Evolutionary conservation across 2,888 invertebrate genomes (phyloP).

Genomic region (Congeria kusceri): DNA sequence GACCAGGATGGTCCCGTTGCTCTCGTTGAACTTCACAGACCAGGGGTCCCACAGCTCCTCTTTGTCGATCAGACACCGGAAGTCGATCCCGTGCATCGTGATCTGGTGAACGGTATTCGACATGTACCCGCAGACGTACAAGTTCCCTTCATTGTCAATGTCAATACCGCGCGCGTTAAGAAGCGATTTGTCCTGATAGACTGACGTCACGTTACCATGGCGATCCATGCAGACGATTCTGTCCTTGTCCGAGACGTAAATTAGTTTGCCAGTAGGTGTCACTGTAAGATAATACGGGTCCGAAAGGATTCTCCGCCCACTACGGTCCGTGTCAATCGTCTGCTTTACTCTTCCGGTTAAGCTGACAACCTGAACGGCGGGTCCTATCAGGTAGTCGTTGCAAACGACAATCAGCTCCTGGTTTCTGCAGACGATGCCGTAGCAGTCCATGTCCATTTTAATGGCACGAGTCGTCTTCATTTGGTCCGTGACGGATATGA

Average conservation of each 20-base stretch:
- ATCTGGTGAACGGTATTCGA: slow-evolving; percentile 60
- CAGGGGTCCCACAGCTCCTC: slow-evolving; percentile 62
- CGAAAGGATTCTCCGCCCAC: slow-evolving; percentile 51
- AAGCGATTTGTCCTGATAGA: slow-evolving; percentile 54
- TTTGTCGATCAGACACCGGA: slow-evolving; percentile 53
- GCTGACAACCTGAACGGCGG: slow-evolving; percentile 54
- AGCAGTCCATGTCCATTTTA: slow-evolving; percentile 63
- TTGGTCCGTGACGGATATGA: slow-evolving; percentile 46
- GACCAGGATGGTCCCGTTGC: slow-evolving; percentile 53
- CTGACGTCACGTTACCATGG: slow-evolving; percentile 61
- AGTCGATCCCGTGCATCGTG: slow-evolving; percentile 62
- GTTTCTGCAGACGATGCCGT: slow-evolving; percentile 55
- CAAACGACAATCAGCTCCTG: slow-evolving; percentile 63
- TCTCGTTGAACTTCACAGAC: slow-evolving; percentile 58
- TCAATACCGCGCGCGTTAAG: slow-evolving; percentile 58
- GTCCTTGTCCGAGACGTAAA: slow-evolving; percentile 64
- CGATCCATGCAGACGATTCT: slow-evolving; percentile 63
- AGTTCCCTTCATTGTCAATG: slow-evolving; percentile 57
- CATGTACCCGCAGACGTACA: slow-evolving; percentile 65
- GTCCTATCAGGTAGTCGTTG: slow-evolving; percentile 62
- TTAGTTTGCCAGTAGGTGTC: slow-evolving; percentile 57
- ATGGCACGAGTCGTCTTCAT: slow-evolving; percentile 55
- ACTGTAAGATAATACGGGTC: slow-evolving; percentile 62
- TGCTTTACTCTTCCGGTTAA: slow-evolving; percentile 61
- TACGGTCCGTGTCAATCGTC: slow-evolving; percentile 59